Base-by-base conservation (phyloP, 2,113 vertebrate genomes). In the Lonchura striata region DNA sequence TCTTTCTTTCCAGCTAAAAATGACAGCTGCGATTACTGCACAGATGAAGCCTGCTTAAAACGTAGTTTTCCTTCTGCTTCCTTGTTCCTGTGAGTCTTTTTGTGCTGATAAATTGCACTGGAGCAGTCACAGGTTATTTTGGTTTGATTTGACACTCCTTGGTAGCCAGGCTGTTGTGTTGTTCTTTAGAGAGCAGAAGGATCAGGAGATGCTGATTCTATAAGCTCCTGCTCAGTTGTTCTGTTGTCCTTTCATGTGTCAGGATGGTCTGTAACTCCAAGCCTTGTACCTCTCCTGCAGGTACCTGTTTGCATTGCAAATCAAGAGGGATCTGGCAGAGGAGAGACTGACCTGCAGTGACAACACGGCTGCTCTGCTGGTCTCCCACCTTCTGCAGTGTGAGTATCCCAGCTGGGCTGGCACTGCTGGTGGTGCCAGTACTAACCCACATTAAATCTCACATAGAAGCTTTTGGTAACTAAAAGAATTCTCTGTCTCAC, bases 251-350 rank as follows among this genome's bases (percentile, higher is more conserved):
- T 88, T 22, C 23, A 21, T 1, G 1, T 39, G 42, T 37, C 52
- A 74, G 50, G 47, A 16, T 50, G 60, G 2, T 60, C 7, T 60
- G 82, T 81, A 41, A 90, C 49, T 49, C 12, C 22, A 24, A 35
- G 42, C 41, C 74, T 33, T 77, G 42, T 53, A 2, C 80, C 47
- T 86, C 64, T 94, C 61, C 46, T 47, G 22, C 94, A 99, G 99
- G 96, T 99, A 99, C 91, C 95, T 99, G 90, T 99, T 99, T 95
- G 99, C 99, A 0, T 88, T 99, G 94, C 99, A 99, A 94, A 99
- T 99, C 90, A 99, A 99, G 97, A 98, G 99, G 65, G 99, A 99
- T 97, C 95, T 99, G 79, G 97, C 98, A 49, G 99, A 99, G 79
- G 98, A 98, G 59, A 97, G 97, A 18, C 96, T 99, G 97, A 97